Base-by-base conservation (phyloP, 2,113 vertebrate species). In the Calidris pygmaea region DNA sequence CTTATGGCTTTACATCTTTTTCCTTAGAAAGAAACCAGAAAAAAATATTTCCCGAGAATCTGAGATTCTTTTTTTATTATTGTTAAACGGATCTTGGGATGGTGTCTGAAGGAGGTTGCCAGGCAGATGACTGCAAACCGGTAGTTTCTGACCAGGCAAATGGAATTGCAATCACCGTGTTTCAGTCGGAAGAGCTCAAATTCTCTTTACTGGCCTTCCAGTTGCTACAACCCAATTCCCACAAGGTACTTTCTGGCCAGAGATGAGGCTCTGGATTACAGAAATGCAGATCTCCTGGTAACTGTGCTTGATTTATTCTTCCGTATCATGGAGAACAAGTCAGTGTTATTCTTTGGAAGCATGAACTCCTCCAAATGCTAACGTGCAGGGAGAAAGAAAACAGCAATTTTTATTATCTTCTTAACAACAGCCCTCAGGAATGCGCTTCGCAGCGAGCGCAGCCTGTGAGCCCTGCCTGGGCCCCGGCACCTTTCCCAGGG, bases 321-420 rank as follows among this genome's bases (percentile, higher is more conserved):
- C 72, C 0, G 0, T 62, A 43, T 39, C 26, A 21, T 0, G 0
- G 60, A 56, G 63, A 91, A 50, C 23, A 29, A 75, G 47, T 62
- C 92, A 52, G 50, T 62, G 29, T 74, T 91, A 70, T 52, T 85
- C 75, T 90, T 78, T 53, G 60, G 70, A 92, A 79, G 63, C 13
- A 52, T 55, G 59, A 91, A 39, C 19, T 55, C 76, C 32, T 88
- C 65, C 70, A 83, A 86, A 75, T 20, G n/a, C 48, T 90, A 77
- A 63, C 0, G 0, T 43, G 55, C 7, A 5, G 32, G 29, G 50
- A 72, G 68, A 80, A 91, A 78, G 60, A 82, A 95, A 82, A 12
- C 11, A 74, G 71, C 65, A 34, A 58, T 39, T 79, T 92, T 91
- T 90, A 79, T 67, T 83, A 30, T 73, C 53, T 74, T 91, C 48